A percentile compares a stretch with the other conserved stretches of the same genome.
phyloP scores from a whole-genome alignment of 2,888 invertebrate species.

The Amphipoea oculea region DNA sequence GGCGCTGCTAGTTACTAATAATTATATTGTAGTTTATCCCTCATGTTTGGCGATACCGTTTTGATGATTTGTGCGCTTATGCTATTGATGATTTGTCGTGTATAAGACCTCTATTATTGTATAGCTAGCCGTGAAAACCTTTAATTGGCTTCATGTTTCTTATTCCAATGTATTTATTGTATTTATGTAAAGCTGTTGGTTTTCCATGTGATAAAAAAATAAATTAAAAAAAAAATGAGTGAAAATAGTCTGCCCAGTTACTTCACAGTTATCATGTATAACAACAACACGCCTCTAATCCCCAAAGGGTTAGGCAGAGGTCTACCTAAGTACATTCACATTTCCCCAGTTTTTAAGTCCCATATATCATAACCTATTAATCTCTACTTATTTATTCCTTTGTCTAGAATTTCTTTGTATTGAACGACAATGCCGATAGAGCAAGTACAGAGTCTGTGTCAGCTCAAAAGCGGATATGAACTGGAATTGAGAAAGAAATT shows the following conservation, averaged over 20 bases:
- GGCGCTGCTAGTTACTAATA: no score
- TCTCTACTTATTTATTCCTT: not conserved
- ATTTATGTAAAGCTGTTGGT: no score
- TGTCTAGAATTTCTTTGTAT: not conserved
- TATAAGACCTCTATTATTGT: no score
- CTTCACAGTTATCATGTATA: not conserved
- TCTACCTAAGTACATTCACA: not conserved
- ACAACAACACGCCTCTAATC: not conserved
- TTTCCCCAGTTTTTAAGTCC: not conserved
- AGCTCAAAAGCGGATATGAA: conserved; percentile 46
- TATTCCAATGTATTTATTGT: no score
- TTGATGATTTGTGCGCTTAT: no score
- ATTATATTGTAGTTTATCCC: no score
- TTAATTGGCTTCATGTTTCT: no score
- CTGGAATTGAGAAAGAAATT: conserved; percentile 48
- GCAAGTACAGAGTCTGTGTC: conserved; percentile 18
- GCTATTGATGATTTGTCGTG: no score
- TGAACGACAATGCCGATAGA: not conserved
- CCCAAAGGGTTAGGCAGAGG: not conserved
- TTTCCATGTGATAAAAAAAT: no score
- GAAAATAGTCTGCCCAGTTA: not conserved
- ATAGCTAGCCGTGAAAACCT: no score
- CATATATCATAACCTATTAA: not conserved
- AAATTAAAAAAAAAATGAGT: no score
- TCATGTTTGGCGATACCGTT: no score